Base-by-base conservation (phyloP, 2,888 invertebrate species). In the Campoletis raptor region DNA sequence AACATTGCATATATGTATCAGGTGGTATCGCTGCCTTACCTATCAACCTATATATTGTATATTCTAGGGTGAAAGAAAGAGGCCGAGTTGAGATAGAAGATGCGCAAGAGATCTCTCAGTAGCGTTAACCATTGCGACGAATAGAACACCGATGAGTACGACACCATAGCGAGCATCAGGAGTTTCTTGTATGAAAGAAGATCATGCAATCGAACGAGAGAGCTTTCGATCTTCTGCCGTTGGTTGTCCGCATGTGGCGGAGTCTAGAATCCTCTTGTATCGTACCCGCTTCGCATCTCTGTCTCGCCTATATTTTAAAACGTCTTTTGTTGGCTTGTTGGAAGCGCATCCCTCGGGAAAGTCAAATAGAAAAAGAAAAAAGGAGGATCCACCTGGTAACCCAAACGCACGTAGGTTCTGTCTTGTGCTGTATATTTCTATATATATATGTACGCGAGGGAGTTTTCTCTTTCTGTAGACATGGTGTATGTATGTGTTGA, bases 261-360 rank as follows among this genome's bases (percentile, higher is more conserved):
- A 82, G 64, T 80, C 66, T 48, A 24, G 36, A 48, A 69, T 24
- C 61, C 64, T 64, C 57, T 45, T 54, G n/a, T 8, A 10, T 70
- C 61, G 52, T 36, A 69, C 45, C 48, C n/a, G 67, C 67, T 67
- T 81, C 52, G 66, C 83, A 45, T 80, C 74, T 80, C 85, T 82
- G 72, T 45, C 82, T 73, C 89, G 88, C 87, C 45, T 64, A 89
- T 89, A 91, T 91, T 91, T 91, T 90, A 90, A 92, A 91, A 91
- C 90, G 89, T 91, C 91, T 92, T 92, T 92, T 91, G 92, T 92
- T 92, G 91, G 87, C 88, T 88, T 80, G 87, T 88, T 88, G 89
- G 86, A 88, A 66, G 15, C 61, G 7, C 85, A 87, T 91, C 91
- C 91, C 91, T 89, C 76, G 90, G 90, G 91, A 91, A 88, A 90